A percentile compares a stretch with the other conserved stretches of the same genome.
Conservation (phyloP, 37 sponge, comb jelly and placozoan genomes). For the Aphrocallistes beatrix region DNA sequence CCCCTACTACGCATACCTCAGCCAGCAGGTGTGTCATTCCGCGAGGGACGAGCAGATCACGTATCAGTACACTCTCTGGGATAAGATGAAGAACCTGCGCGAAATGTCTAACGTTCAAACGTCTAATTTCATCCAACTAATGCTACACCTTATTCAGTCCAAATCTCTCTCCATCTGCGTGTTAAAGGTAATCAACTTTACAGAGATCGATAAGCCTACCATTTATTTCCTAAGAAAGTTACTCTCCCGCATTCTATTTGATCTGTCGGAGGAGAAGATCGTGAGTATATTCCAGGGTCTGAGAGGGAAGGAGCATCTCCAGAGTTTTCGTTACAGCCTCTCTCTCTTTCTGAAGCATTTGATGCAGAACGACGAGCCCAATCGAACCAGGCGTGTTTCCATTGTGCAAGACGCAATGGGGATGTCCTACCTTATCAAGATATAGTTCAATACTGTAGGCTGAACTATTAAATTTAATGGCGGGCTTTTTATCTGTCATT, state of each 20-base stretch:
- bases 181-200: neutral
- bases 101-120: neutral
- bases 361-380: neutral
- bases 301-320: neutral
- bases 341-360: neutral
- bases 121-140: neutral
- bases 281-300: neutral
- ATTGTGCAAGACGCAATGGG: neutral
- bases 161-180: neutral
- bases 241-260: neutral
- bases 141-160: neutral
- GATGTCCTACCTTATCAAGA: neutral
- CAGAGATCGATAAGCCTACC: neutral
- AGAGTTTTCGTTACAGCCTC: constrained; percentile 1
- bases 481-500: neutral
- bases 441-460: neutral
- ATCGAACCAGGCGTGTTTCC: neutral
- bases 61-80: constrained; percentile 84
- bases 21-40: constrained; percentile 67
- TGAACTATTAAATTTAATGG: neutral
- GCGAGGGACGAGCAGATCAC: constrained; percentile 72
- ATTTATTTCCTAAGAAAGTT: neutral
- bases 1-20: constrained; percentile 71
- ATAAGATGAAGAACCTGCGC: constrained; percentile 56
- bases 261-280: neutral